Evolutionary conservation across 2,888 invertebrate species (phyloP).

Genomic region (Didymodactylos carnosus): DNA sequence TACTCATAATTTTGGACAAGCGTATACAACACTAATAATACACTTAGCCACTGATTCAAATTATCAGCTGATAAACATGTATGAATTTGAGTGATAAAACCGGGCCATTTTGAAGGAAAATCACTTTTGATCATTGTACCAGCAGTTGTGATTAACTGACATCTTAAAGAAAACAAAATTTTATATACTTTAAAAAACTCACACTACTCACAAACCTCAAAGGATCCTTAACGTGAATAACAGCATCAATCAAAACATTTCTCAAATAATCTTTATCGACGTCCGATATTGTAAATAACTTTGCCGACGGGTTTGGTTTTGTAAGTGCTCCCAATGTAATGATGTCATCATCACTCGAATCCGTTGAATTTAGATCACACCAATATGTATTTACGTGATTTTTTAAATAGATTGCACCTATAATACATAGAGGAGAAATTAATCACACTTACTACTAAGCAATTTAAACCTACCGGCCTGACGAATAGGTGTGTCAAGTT

Average conservation of each 20-base stretch:
- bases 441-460: background rate
- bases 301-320: conserved; percentile 33
- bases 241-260: conserved; percentile 79
- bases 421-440: background rate
- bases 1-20: conserved; percentile 69
- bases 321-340: conserved; percentile 41
- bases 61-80: conserved; percentile 54
- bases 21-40: conserved; percentile 70
- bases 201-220: conserved; percentile 41
- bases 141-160: conserved; percentile 75
- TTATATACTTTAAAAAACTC: background rate
- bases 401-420: conserved; percentile 75
- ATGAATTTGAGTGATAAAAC: conserved; percentile 80
- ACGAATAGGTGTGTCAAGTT: conserved; percentile 64
- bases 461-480: conserved; percentile 51
- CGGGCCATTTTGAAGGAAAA: conserved; percentile 82
- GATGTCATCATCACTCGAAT: conserved; percentile 2
- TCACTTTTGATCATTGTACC: conserved; percentile 80
- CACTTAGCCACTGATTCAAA: conserved; percentile 48
- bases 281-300: conserved; percentile 70
- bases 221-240: conserved; percentile 72
- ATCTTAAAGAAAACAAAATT: conserved; percentile 37
- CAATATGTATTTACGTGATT: conserved; percentile 71
- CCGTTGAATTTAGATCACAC: conserved; percentile 38
- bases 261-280: conserved; percentile 81